These are phyloP conservation scores for Cynaeus angustus DNA, from an alignment of 2,888 invertebrate genomes.

Conservation along the genomic window DNA sequence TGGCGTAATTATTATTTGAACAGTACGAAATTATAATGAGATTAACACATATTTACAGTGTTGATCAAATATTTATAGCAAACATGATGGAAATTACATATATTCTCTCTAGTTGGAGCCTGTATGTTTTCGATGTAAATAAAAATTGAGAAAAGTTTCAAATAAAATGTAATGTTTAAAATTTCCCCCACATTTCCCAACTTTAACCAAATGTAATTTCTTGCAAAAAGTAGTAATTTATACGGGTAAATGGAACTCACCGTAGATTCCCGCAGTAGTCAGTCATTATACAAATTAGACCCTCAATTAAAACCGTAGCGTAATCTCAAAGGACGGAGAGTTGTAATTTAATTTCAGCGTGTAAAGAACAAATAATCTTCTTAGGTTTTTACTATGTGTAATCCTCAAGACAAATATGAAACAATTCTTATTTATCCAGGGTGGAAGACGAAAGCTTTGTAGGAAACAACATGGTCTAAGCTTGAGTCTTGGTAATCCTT, in stretches of 20 bases:
- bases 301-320: conserved; percentile 23
- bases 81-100: no score
- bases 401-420: conserved; percentile 52
- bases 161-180: no score
- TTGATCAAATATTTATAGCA: no score
- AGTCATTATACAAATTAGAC: conserved; percentile 28
- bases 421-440: conserved; percentile 53
- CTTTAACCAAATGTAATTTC: conserved; percentile 8
- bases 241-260: conserved; percentile 7
- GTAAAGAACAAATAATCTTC: conserved; percentile 43
- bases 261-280: conserved; percentile 25
- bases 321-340: conserved; percentile 25
- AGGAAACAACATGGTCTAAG: conserved; percentile 49
- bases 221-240: conserved; percentile 8
- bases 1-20: no score
- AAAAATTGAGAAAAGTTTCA: no score
- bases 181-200: not conserved
- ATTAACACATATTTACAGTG: no score
- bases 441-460: conserved; percentile 44
- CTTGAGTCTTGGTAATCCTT: conserved; percentile 57
- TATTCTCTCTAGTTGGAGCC: no score
- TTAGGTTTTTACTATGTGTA: conserved; percentile 37
- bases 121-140: no score
- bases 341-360: conserved; percentile 30
- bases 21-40: no score